Percentiles rank a stretch among this genome's conserved stretches.
Conservation (phyloP, 2,888 invertebrate species). For the Agrochola circellaris region DNA sequence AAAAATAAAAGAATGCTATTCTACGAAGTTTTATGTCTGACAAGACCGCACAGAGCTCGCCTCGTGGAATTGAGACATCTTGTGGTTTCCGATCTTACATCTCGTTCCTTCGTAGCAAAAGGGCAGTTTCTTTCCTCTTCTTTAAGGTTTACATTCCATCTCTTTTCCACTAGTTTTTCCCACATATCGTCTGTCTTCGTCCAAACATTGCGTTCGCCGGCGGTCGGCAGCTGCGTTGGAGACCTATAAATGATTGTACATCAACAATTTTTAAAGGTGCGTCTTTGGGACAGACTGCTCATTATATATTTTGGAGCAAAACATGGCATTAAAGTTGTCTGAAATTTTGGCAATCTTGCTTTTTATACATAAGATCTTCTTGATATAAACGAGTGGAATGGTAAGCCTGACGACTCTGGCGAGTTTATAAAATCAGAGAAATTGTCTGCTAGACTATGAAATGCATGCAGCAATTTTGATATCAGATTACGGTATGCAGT, state of each 20-base stretch:
- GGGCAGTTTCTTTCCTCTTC: conserved; percentile 84
- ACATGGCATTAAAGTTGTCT: conserved; percentile 21
- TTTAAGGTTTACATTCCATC: conserved; percentile 83
- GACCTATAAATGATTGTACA: conserved; percentile 87
- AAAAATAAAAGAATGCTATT: conserved; percentile 83
- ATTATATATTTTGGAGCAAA: conserved; percentile 62
- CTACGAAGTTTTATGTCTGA: conserved; percentile 86
- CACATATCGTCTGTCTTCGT: conserved; percentile 88
- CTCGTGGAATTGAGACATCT: conserved; percentile 91
- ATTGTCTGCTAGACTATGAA: conserved; percentile 68
- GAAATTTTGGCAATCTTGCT: conserved; percentile 26
- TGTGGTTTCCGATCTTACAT: conserved; percentile 90
- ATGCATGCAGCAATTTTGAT: conserved; percentile 74
- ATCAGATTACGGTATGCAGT: conserved; percentile 74
- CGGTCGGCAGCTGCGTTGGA: conserved; percentile 88
- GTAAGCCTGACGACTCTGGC: background rate
- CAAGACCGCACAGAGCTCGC: conserved; percentile 89
- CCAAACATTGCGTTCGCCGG: conserved; percentile 88
- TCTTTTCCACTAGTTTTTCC: conserved; percentile 85
- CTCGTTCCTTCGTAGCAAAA: conserved; percentile 80
- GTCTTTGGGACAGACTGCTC: conserved; percentile 72
- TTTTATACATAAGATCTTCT: background rate
- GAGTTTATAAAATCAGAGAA: conserved; percentile 34
- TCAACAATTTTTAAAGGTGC: conserved; percentile 83
- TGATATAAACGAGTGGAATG: background rate